Conservation (phyloP, 2,797 vertebrate genomes). For the Crenuchus spilurus region DNA sequence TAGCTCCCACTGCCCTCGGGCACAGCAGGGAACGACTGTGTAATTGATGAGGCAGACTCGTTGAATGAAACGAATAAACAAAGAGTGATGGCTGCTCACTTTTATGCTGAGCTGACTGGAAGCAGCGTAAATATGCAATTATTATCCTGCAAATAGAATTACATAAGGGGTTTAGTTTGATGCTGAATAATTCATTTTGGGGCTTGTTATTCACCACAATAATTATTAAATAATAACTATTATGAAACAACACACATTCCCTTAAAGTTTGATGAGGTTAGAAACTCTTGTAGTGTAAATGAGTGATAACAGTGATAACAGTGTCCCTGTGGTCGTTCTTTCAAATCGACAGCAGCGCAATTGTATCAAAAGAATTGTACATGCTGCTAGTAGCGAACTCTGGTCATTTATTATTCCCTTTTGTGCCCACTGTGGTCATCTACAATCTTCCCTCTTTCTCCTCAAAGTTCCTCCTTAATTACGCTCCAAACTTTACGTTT, state of each 20-base stretch:
- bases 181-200: too few relatives aligned
- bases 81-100: slow-evolving; percentile 31
- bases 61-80: slow-evolving; percentile 37
- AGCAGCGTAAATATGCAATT: not conserved
- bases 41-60: slow-evolving; percentile 35
- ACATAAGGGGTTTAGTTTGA: not conserved
- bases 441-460: not conserved
- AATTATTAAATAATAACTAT: too few relatives aligned
- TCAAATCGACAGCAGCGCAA: not conserved
- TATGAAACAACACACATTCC: too few relatives aligned
- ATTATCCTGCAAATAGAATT: slow-evolving; percentile 14
- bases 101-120: slow-evolving; percentile 26
- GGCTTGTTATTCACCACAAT: too few relatives aligned
- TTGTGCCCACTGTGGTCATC: slow-evolving; percentile 9
- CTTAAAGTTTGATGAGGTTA: too few relatives aligned
- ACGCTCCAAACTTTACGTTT: not conserved
- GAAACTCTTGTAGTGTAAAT: too few relatives aligned
- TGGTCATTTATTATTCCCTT: not conserved
- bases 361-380: not conserved
- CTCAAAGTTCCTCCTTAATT: not conserved
- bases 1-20: slow-evolving; percentile 4
- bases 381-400: not conserved
- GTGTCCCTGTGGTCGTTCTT: too few relatives aligned
- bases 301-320: too few relatives aligned
- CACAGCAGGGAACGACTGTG: not conserved